phyloP scores from a whole-genome alignment of 2,113 vertebrate species.

The Chascanopsetta lugubris region DNA sequence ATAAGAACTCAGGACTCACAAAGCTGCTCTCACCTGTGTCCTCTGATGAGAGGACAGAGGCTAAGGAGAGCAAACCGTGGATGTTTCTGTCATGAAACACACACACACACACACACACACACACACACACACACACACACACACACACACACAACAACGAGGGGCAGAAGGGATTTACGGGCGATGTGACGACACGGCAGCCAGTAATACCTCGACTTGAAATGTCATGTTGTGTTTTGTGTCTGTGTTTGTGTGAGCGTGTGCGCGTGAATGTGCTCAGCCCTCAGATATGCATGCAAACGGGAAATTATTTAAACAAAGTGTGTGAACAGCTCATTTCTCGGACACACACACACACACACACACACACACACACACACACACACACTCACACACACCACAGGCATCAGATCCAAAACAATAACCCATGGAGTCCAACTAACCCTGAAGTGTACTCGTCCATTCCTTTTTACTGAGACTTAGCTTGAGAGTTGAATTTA shows the following conservation, averaged over 20 bases:
- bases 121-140: conserved; percentile 40
- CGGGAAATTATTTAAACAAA: no score
- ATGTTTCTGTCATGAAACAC: conserved; percentile 73
- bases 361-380: no score
- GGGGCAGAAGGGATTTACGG: conserved; percentile 41
- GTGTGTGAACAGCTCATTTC: no score
- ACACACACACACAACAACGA: no score
- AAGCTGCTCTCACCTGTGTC: conserved; percentile 82
- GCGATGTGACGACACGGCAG: conserved; percentile 21
- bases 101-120: conserved; percentile 37
- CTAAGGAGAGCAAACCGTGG: conserved; percentile 78
- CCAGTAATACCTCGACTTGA: not conserved
- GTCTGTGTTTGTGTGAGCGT: not conserved
- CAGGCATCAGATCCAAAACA: no score
- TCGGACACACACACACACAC: no score
- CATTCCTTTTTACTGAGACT: no score
- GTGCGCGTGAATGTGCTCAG: not conserved
- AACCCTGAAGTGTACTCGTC: no score
- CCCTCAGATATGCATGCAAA: not conserved
- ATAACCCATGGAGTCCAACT: no score
- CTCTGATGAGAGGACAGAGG: conserved; percentile 82
- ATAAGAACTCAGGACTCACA: conserved; percentile 77
- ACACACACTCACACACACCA: no score
- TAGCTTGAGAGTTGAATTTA: no score
- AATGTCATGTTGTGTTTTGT: not conserved